A percentile compares a stretch with the other conserved stretches of the same genome.
phyloP scores from a whole-genome alignment of 2,113 vertebrate genomes.

The Phainopepla nitens region DNA sequence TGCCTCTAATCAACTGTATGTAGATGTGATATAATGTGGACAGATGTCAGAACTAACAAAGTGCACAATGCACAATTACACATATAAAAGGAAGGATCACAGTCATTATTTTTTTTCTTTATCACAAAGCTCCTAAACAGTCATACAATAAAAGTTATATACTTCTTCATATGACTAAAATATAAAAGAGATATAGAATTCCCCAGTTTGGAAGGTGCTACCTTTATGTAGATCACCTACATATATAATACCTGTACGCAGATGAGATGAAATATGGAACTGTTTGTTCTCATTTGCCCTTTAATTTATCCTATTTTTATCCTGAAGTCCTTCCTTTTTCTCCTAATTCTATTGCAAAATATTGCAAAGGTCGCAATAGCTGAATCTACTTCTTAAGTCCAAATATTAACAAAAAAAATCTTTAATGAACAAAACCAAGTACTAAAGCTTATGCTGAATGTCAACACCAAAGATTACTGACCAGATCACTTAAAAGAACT shows the following conservation, averaged over 20 bases:
- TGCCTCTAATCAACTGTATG: background rate
- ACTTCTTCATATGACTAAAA: background rate
- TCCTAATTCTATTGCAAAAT: background rate
- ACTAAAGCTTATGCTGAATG: background rate
- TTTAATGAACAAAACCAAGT: background rate
- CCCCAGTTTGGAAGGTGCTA: background rate
- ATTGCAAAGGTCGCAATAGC: background rate
- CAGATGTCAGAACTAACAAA: background rate
- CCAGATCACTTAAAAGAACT: background rate
- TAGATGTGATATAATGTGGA: background rate
- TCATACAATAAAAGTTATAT: background rate
- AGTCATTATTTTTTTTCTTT: background rate
- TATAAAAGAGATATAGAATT: background rate
- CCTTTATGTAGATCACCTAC: no score
- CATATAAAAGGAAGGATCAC: background rate
- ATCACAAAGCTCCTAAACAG: background rate
- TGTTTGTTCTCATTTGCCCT: background rate
- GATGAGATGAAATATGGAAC: background rate
- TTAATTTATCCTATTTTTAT: background rate
- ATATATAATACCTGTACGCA: background rate
- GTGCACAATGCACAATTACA: background rate
- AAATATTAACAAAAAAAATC: background rate
- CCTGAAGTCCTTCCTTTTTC: background rate
- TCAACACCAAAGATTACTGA: background rate
- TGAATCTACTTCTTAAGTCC: background rate